A percentile compares a stretch with the other conserved stretches of the same genome.
Conservation (phyloP, 2,888 invertebrate genomes). For the Drosophila acutilabella region DNA sequence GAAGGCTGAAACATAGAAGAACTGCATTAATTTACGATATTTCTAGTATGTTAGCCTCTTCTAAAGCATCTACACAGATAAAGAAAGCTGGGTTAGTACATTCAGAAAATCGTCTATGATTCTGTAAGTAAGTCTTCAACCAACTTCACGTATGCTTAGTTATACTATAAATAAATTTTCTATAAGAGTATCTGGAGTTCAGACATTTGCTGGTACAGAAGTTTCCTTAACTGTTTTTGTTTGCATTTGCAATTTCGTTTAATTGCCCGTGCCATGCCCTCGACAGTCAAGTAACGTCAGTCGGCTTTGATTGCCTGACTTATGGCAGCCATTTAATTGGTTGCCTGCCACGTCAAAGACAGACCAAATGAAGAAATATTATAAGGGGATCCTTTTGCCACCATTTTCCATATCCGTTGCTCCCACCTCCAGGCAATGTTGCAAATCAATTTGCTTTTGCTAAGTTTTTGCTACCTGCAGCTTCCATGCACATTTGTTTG, state of each 20-base stretch:
- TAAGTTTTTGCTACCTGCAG: slow-evolving; percentile 59
- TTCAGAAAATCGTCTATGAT: too few relatives aligned
- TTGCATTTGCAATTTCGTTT: slow-evolving; percentile 68
- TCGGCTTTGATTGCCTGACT: slow-evolving; percentile 71
- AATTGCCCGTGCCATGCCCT: slow-evolving; percentile 50
- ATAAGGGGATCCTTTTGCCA: slow-evolving; percentile 24
- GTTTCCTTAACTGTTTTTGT: slow-evolving; percentile 33
- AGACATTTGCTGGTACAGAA: neutral
- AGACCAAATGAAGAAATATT: slow-evolving; percentile 70
- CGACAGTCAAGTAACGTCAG: slow-evolving; percentile 24
- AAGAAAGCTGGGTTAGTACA: too few relatives aligned
- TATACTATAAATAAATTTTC: too few relatives aligned
- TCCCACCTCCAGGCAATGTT: slow-evolving; percentile 38
- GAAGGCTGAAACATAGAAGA: slow-evolving; percentile 3
- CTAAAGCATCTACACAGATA: too few relatives aligned
- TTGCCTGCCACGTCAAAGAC: slow-evolving; percentile 70
- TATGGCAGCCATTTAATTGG: slow-evolving; percentile 71
- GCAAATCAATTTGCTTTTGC: slow-evolving; percentile 73
- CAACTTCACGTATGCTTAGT: too few relatives aligned
- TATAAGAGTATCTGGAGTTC: slow-evolving; percentile 40
- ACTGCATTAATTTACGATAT: slow-evolving; percentile 46
- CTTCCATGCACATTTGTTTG: slow-evolving; percentile 64
- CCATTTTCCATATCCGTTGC: too few relatives aligned
- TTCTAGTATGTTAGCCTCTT: neutral
- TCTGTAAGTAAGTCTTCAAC: too few relatives aligned